A percentile compares a stretch with the other conserved stretches of the same genome.
Evolutionary conservation across 1,140 invertebrate genomes (phyloP).

Genomic region (Stegodyphus dumicola): DNA sequence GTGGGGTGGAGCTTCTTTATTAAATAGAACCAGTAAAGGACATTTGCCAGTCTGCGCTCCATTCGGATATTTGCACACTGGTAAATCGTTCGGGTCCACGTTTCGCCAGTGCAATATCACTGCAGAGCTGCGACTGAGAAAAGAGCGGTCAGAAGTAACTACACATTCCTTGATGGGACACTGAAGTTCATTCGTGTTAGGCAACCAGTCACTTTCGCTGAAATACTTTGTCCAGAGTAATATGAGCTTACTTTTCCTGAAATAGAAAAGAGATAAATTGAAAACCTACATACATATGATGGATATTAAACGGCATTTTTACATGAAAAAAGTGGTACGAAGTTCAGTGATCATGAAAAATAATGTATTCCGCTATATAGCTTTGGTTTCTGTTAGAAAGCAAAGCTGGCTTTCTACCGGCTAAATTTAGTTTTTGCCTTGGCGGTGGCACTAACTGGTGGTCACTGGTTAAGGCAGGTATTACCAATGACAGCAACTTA

Average conservation of each 20-base stretch:
- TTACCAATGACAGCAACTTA: too few species aligned
- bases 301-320: too few species aligned
- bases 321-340: too few species aligned
- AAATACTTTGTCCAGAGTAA: conserved; percentile 51
- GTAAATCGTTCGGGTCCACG: conserved; percentile 53
- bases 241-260: not conserved
- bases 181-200: not conserved
- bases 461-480: too few species aligned
- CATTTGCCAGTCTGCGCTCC: not conserved
- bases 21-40: conserved; percentile 64
- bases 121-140: conserved; percentile 60
- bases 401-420: too few species aligned
- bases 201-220: conserved; percentile 32
- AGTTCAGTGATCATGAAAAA: too few species aligned
- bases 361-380: too few species aligned
- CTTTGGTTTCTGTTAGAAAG: too few species aligned
- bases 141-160: conserved; percentile 61
- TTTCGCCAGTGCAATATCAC: conserved; percentile 63
- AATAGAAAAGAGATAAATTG: not conserved
- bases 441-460: too few species aligned
- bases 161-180: conserved; percentile 63
- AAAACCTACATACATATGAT: too few species aligned
- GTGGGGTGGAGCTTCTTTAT: conserved; percentile 64
- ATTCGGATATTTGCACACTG: not conserved
- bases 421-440: too few species aligned